Base-by-base conservation (phyloP, 1,140 invertebrate species). In the Oryctes rhinoceros region DNA sequence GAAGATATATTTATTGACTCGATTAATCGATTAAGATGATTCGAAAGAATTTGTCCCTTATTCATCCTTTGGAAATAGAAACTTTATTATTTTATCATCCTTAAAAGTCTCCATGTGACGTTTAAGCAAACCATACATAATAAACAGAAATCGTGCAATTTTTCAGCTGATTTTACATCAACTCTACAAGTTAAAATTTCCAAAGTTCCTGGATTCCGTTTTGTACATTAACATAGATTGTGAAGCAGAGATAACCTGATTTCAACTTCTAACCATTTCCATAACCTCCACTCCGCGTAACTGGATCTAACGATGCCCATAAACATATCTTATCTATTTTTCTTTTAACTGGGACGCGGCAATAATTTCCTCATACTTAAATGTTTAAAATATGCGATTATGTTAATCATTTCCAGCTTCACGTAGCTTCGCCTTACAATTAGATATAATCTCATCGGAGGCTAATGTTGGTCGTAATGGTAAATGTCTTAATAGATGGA, bases 291-390 rank as follows among this genome's bases (percentile, higher is more conserved):
- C 15, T 44, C 39, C 15, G n/a, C 18, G n/a, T 59, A 59, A 59
- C 53, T 59, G 53, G 53, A 59, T n/a, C 53, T 59, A 59, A 59
- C 18, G 53, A 59, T 59, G n/a, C 15, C 53, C n/a, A 59, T 6
- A 59, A 18, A 59, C 53, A 59, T 59, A 59, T 15, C 53, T 59
- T 18, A 59, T 59, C 53, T 18, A 18, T n/a, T 59, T 59, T 30
- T 30, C 24, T 30, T 59, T 59, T 59, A 59, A 59, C 15, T 59
- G 18, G 53, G 53, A n/a, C 53, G 18, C 15, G 18, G 53, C 53
- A n/a, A 59, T 59, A 59, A 59, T 59, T n/a, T 59, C 53, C 53
- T 59, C n/a, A 59, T 59, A 59, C 53, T 59, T 59, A 59, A 59
- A 18, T 59, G n/a, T 59, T 59, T 59, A 59, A 59, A 59, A 59